phyloP scores from a whole-genome alignment of 2,888 invertebrate genomes.

The Thymelicus sylvestris region DNA sequence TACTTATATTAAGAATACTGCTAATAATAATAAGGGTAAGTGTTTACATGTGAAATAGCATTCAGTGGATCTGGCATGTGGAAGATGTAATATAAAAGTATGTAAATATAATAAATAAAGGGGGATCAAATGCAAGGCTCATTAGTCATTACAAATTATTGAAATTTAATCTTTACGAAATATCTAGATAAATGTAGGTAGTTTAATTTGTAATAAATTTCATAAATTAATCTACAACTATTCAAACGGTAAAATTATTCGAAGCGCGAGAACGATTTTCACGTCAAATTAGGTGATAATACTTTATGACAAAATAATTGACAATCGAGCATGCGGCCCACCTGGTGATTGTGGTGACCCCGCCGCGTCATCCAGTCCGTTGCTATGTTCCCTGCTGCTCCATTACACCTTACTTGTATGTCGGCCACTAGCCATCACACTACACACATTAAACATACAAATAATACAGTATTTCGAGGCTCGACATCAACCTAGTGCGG shows the following conservation, averaged over 20 bases:
- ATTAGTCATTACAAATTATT: neutral
- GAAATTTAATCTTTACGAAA: neutral
- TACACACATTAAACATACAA: neutral
- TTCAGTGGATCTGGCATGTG: constrained; percentile 67
- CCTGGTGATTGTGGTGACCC: neutral
- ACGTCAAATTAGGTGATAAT: neutral
- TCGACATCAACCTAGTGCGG: neutral
- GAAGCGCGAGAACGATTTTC: neutral
- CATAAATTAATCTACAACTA: neutral
- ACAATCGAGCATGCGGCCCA: constrained; percentile 8
- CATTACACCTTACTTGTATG: neutral
- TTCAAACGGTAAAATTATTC: neutral
- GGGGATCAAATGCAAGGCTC: neutral
- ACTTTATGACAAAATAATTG: neutral
- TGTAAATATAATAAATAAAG: constrained; percentile 6
- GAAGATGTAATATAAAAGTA: constrained; percentile 45
- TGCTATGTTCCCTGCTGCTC: neutral
- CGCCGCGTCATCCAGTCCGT: neutral
- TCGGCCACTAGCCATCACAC: neutral
- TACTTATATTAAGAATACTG: constrained; percentile 81
- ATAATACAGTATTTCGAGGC: neutral
- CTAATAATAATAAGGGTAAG: constrained; percentile 68
- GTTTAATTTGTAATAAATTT: neutral
- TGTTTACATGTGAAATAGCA: constrained; percentile 77
- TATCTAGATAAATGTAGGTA: neutral